phyloP scores from a whole-genome alignment of 1,140 invertebrate genomes.

The Psilanteris sp. region DNA sequence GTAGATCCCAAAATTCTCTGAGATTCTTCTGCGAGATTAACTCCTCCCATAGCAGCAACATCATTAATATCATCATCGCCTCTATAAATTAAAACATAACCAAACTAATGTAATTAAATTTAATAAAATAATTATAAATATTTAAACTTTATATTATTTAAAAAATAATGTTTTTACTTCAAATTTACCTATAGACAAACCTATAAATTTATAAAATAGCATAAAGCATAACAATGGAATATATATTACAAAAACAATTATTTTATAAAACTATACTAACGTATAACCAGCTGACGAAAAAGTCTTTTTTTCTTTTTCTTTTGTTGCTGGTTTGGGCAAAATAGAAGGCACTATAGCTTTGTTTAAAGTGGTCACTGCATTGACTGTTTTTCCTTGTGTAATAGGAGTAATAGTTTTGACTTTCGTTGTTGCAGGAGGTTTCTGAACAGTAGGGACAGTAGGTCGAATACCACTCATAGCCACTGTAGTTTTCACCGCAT shows the following conservation, averaged over 20 bases:
- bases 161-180: too few species aligned
- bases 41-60: slow-evolving; percentile 99
- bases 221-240: too few species aligned
- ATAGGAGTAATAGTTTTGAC: slow-evolving; percentile 69
- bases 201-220: too few species aligned
- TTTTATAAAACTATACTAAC: slow-evolving; percentile 71
- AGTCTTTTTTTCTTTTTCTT: slow-evolving; percentile 85
- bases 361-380: slow-evolving; percentile 73
- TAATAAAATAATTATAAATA: neutral
- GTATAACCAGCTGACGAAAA: slow-evolving; percentile 81
- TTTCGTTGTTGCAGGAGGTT: slow-evolving; percentile 69
- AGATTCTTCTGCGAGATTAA: slow-evolving; percentile 98
- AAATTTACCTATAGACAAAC: too few species aligned
- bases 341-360: slow-evolving; percentile 79
- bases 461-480: slow-evolving; percentile 71
- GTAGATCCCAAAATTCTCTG: slow-evolving; percentile 96
- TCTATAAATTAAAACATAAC: slow-evolving; percentile 71
- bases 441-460: slow-evolving; percentile 71
- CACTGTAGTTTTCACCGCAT: slow-evolving; percentile 72
- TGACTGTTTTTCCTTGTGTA: slow-evolving; percentile 72
- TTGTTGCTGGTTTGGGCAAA: slow-evolving; percentile 77
- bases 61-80: slow-evolving; percentile 98
- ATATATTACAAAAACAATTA: too few species aligned
- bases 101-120: neutral
- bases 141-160: too few species aligned